These are phyloP conservation scores for Therioaphis trifolii DNA, from an alignment of 2,888 invertebrate species.

Conservation along the genomic window DNA sequence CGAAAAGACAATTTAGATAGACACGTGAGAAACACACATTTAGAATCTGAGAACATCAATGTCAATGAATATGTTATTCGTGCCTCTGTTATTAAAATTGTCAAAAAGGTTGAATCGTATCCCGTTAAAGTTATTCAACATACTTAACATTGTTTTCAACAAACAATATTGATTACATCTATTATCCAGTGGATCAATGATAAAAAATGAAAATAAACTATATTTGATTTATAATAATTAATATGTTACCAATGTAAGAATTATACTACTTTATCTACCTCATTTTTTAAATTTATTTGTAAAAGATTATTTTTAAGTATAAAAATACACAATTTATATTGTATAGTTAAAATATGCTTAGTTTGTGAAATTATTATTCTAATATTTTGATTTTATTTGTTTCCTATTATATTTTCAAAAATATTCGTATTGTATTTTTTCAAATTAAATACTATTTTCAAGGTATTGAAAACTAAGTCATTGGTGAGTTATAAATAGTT, in stretches of 20 bases:
- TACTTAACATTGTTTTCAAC: conserved; percentile 11
- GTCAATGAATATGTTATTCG: conserved; percentile 39
- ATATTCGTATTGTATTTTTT: no score
- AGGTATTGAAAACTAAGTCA: no score
- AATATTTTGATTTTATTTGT: no score
- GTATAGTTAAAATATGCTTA: no score
- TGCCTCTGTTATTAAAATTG: conserved; percentile 60
- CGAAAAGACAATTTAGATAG: conserved; percentile 64
- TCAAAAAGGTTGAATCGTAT: conserved; percentile 47
- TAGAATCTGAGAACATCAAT: conserved; percentile 56
- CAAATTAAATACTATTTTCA: no score
- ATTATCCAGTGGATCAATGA: background rate
- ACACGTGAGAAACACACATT: conserved; percentile 61
- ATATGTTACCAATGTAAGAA: background rate
- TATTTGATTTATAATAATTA: background rate
- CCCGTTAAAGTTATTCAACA: conserved; percentile 55
- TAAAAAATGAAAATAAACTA: background rate
- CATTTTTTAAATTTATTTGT: conserved; percentile 9
- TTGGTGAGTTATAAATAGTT: no score
- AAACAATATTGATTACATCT: background rate
- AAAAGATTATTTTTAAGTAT: background rate
- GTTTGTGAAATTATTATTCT: no score
- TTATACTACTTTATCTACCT: conserved; percentile 5
- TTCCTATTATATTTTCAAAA: no score
- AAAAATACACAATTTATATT: no score